Evolutionary conservation across 2,888 invertebrate genomes (phyloP).

Genomic region (Acrocyrtus sp.): DNA sequence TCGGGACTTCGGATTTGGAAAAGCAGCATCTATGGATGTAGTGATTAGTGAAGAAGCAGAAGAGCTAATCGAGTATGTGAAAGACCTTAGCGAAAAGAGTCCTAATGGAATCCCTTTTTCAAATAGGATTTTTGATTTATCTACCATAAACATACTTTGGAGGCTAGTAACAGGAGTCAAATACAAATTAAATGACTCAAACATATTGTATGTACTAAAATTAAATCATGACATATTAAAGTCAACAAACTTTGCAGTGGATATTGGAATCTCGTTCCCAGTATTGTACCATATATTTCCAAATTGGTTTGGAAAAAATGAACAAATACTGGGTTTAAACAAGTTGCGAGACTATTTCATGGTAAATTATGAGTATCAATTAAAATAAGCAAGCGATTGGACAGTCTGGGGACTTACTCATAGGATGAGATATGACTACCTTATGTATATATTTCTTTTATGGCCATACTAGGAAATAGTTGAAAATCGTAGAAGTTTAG

Average conservation of each 20-base stretch:
- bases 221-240: conserved; percentile 1
- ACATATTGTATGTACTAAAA: neutral
- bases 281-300: conserved; percentile 15
- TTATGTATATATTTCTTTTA: too few relatives aligned
- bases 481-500: neutral
- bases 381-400: too few relatives aligned
- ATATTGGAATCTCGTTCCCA: conserved; percentile 16
- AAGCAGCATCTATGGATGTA: conserved; percentile 24
- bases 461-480: conserved; percentile 30
- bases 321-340: neutral
- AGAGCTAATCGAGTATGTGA: neutral
- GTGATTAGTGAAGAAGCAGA: conserved; percentile 30
- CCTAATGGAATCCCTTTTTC: neutral
- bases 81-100: neutral
- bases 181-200: conserved; percentile 17
- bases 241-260: conserved; percentile 9
- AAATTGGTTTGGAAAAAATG: neutral
- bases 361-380: too few relatives aligned
- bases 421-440: too few relatives aligned
- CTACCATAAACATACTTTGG: conserved; percentile 26
- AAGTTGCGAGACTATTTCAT: neutral
- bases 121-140: conserved; percentile 15
- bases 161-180: conserved; percentile 30
- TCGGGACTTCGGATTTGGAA: conserved; percentile 39
- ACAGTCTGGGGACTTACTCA: too few relatives aligned